Percentiles rank a stretch among this genome's conserved stretches.
These are phyloP conservation scores for Catharus minimus DNA, from an alignment of 2,113 vertebrate genomes.

Conservation along the genomic window DNA sequence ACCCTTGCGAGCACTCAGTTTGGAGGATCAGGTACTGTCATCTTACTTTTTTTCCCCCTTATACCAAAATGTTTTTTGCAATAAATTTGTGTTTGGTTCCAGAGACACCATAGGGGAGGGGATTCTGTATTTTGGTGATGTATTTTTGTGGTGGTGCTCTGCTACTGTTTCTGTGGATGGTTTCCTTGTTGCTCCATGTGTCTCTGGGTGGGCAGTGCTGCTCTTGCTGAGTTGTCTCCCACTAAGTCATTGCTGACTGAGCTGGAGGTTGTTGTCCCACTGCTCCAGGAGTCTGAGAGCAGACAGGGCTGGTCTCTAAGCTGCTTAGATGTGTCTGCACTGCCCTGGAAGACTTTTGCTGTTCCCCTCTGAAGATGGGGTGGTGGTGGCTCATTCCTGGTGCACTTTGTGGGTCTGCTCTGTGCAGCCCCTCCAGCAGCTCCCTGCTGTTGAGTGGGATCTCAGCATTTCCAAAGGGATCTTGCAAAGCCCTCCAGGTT, in stretches of 20 bases:
- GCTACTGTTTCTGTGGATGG: not conserved
- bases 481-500: not conserved
- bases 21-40: constrained; percentile 86
- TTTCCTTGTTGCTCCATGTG: not conserved
- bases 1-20: constrained; percentile 92
- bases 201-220: not conserved
- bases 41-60: not conserved
- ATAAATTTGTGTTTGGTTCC: not conserved
- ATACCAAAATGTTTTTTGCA: not conserved
- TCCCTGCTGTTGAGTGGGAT: not conserved
- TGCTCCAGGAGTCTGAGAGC: not conserved
- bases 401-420: not conserved
- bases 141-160: not conserved
- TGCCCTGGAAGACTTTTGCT: not conserved
- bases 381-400: not conserved
- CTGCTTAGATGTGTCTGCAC: not conserved
- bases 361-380: rapidly evolving
- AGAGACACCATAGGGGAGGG: not conserved
- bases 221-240: not conserved
- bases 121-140: not conserved
- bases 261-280: not conserved
- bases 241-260: not conserved
- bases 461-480: not conserved
- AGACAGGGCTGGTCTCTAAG: not conserved
- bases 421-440: not conserved